These are phyloP conservation scores for Podiceps cristatus DNA, from an alignment of 2,113 vertebrate species.

Conservation along the genomic window DNA sequence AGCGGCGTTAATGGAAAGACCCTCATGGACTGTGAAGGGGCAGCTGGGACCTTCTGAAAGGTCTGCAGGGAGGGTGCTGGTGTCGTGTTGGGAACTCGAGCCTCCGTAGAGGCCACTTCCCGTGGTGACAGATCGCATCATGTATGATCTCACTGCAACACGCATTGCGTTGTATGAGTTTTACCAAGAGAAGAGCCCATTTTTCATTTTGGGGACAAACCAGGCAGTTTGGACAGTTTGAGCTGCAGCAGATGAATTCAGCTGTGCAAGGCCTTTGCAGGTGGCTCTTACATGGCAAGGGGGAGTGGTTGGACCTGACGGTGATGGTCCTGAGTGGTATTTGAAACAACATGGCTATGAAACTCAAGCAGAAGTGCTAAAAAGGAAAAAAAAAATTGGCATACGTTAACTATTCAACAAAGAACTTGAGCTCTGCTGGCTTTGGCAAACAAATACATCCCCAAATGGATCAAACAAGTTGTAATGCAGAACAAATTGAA, in stretches of 20 bases:
- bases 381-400: constrained; percentile 39
- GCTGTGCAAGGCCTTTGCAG: background rate
- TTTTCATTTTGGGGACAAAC: background rate
- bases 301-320: background rate
- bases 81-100: background rate
- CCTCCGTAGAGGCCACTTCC: background rate
- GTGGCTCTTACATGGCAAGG: background rate
- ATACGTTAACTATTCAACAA: constrained; percentile 61
- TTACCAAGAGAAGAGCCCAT: background rate
- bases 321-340: background rate
- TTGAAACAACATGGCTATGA: background rate
- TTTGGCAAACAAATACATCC: constrained; percentile 72
- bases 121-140: background rate
- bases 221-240: no score
- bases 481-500: constrained; percentile 72
- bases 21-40: background rate
- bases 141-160: background rate
- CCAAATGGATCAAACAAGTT: constrained; percentile 71
- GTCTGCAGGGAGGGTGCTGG: background rate
- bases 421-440: constrained; percentile 59
- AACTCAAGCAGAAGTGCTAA: background rate
- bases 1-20: background rate
- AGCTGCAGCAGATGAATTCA: background rate
- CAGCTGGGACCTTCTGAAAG: background rate
- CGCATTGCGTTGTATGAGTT: background rate